phyloP scores from a whole-genome alignment of 2,888 invertebrate species.

The Euspilapteryx auroguttella region DNA sequence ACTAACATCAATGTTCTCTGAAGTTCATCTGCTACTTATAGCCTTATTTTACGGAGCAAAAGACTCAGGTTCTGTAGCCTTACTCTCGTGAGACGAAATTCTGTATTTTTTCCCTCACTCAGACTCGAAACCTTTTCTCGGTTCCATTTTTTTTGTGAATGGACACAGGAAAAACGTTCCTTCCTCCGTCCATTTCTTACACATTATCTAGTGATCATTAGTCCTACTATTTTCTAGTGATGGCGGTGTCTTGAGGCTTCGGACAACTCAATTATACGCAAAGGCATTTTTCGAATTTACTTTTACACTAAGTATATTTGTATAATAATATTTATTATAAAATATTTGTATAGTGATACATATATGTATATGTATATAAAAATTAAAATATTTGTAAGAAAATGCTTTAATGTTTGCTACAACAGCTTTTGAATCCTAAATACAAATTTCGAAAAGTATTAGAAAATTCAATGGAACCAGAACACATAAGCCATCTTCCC shows the following conservation, averaged over 20 bases:
- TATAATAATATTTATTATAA: no score
- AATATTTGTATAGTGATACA: no score
- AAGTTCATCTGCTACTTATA: not conserved
- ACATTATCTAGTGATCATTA: constrained; percentile 55
- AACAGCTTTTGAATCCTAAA: no score
- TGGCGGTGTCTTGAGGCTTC: constrained; percentile 15
- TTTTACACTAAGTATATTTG: no score
- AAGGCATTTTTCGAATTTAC: no score
- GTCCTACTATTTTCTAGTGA: constrained; percentile 34
- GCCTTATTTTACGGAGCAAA: constrained; percentile 14
- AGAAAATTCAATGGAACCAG: no score
- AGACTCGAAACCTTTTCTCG: constrained; percentile 49
- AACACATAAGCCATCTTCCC: no score
- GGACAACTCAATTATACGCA: constrained; percentile 29
- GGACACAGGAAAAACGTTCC: constrained; percentile 40
- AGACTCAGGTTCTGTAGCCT: constrained; percentile 49
- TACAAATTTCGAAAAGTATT: no score
- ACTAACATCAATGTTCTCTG: not conserved
- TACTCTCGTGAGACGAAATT: constrained; percentile 58
- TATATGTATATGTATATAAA: no score
- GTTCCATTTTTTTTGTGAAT: constrained; percentile 44
- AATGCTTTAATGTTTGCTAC: no score
- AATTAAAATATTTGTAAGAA: no score
- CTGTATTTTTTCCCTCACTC: constrained; percentile 51
- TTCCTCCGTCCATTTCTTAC: constrained; percentile 49